Evolutionary conservation across 2,888 invertebrate genomes (phyloP).

Genomic region (Agapostemon virescens): DNA sequence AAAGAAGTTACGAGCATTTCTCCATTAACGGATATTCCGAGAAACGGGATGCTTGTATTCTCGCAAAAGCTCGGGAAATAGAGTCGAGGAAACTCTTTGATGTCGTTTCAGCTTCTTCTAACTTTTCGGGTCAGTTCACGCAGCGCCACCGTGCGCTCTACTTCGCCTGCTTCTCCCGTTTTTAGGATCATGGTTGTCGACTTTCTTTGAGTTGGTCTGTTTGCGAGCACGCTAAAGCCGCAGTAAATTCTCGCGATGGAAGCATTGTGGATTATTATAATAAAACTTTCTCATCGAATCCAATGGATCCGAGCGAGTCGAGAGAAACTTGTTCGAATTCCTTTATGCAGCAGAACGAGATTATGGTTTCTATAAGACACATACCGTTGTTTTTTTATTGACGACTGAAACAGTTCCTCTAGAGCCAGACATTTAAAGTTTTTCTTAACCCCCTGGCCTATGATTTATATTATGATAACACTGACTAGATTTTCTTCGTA

Average conservation of each 20-base stretch:
- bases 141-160: not conserved
- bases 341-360: not conserved
- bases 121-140: constrained; percentile 1
- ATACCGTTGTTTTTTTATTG: not conserved
- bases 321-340: not conserved
- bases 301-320: not conserved
- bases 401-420: no score
- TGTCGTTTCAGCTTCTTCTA: constrained; percentile 2
- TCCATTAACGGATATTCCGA: constrained; percentile 56
- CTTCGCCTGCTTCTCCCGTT: not conserved
- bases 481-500: no score
- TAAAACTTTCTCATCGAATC: constrained; percentile 14
- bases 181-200: not conserved
- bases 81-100: constrained; percentile 41
- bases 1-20: constrained; percentile 51
- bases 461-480: no score
- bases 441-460: no score
- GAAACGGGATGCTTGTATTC: constrained; percentile 38
- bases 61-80: constrained; percentile 15
- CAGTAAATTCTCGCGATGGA: not conserved
- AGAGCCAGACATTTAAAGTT: no score
- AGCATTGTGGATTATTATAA: constrained; percentile 11
- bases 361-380: not conserved
- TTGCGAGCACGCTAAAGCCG: not conserved
- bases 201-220: not conserved